Conservation (phyloP, 2,888 invertebrate genomes). For the Lasioglossum malachurum region DNA sequence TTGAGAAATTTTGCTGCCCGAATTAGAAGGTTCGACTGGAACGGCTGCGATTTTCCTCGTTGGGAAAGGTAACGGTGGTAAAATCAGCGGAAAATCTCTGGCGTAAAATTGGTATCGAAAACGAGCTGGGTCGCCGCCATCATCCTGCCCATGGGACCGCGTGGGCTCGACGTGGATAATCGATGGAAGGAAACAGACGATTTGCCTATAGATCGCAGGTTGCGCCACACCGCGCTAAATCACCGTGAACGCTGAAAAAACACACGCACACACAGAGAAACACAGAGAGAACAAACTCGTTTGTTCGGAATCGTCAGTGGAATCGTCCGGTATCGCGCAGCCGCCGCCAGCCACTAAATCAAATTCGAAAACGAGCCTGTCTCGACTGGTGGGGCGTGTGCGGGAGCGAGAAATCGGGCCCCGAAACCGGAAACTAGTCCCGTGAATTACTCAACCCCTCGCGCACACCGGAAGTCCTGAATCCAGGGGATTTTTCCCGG, state of each 20-base stretch:
- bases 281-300: background rate
- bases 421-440: constrained; percentile 29
- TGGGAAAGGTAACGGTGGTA: background rate
- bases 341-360: constrained; percentile 42
- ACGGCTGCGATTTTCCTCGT: background rate
- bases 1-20: background rate
- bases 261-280: background rate
- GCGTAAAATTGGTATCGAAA: background rate
- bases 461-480: constrained; percentile 14
- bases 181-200: constrained; percentile 15
- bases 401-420: constrained; percentile 17
- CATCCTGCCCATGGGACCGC: background rate
- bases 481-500: constrained; percentile 24
- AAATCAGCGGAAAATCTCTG: constrained; percentile 1
- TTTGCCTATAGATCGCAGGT: constrained; percentile 10
- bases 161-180: constrained; percentile 15
- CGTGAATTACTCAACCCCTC: constrained; percentile 44
- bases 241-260: background rate
- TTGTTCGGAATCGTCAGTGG: constrained; percentile 32
- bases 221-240: constrained; percentile 20
- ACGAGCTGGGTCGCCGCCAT: constrained; percentile 4
- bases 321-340: constrained; percentile 20
- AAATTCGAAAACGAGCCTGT: constrained; percentile 35
- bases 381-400: constrained; percentile 14
- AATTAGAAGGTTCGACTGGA: background rate